These are phyloP conservation scores for Ormyrus pomaceus DNA, from an alignment of 2,888 invertebrate genomes.

Conservation along the genomic window DNA sequence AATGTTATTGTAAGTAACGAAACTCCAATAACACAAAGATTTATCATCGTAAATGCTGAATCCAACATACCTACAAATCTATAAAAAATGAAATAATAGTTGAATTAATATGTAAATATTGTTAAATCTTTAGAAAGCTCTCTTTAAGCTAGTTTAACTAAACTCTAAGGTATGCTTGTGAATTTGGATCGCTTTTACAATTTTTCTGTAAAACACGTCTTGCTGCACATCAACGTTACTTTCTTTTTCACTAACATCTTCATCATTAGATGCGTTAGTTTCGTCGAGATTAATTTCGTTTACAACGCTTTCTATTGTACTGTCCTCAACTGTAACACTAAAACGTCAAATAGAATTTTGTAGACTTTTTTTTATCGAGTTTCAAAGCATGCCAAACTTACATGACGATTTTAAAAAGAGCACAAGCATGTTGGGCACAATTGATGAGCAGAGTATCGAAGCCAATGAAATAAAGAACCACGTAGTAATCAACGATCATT, in stretches of 20 bases:
- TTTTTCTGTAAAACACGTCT: neutral
- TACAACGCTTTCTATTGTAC: neutral
- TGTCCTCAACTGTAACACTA: neutral
- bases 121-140: neutral
- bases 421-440: conserved; percentile 30
- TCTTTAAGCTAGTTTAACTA: neutral
- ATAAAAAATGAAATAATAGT: no score
- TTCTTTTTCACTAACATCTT: no score
- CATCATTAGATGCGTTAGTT: no score
- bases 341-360: neutral
- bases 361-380: no score
- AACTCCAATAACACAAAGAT: conserved; percentile 8
- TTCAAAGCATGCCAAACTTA: neutral
- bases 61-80: conserved; percentile 31
- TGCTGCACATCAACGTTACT: neutral
- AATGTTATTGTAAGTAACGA: conserved; percentile 13
- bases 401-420: conserved; percentile 24
- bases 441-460: conserved; percentile 29
- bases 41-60: neutral
- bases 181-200: neutral
- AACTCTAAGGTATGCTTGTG: conserved; percentile 44
- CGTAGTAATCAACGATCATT: neutral
- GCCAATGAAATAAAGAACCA: conserved; percentile 10
- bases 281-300: no score
- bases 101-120: neutral